These are phyloP conservation scores for Zygaena filipendulae DNA, from an alignment of 2,888 invertebrate species.

Conservation along the genomic window DNA sequence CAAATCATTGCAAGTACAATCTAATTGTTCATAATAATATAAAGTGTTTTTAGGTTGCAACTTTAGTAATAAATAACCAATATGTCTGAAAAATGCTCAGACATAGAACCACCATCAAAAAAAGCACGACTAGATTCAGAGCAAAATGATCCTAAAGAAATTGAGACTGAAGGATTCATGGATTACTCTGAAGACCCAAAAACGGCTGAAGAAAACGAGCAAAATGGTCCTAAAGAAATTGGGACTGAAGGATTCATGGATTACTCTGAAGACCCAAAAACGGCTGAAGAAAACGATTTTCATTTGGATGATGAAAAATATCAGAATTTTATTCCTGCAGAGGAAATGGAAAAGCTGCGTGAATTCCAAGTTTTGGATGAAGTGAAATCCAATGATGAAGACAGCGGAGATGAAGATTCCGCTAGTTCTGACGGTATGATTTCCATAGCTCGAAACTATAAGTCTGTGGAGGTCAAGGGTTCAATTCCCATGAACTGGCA, in stretches of 20 bases:
- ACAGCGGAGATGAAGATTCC: conserved; percentile 43
- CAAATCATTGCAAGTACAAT: no score
- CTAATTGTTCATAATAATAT: no score
- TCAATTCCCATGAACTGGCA: background rate
- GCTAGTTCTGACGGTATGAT: conserved; percentile 40
- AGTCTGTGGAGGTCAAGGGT: background rate
- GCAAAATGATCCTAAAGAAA: conserved; percentile 1
- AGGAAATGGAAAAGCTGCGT: conserved; percentile 40
- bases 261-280: conserved; percentile 18
- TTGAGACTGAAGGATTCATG: conserved; percentile 11
- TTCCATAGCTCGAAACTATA: background rate
- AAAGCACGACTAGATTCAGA: no score
- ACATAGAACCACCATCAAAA: no score
- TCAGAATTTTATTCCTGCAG: conserved; percentile 29
- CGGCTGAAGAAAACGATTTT: conserved; percentile 13
- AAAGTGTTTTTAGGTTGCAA: no score
- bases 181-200: conserved; percentile 20
- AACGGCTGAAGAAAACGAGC: conserved; percentile 2
- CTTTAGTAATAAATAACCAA: background rate
- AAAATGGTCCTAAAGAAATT: conserved; percentile 3
- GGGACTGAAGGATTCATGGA: conserved; percentile 14
- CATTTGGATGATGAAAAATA: conserved; percentile 25
- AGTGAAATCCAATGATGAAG: conserved; percentile 50
- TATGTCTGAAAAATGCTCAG: no score
- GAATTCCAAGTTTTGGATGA: conserved; percentile 58